Base-by-base conservation (phyloP, 92 coral and sea anemone genomes). In the Phymanthus crucifer region DNA sequence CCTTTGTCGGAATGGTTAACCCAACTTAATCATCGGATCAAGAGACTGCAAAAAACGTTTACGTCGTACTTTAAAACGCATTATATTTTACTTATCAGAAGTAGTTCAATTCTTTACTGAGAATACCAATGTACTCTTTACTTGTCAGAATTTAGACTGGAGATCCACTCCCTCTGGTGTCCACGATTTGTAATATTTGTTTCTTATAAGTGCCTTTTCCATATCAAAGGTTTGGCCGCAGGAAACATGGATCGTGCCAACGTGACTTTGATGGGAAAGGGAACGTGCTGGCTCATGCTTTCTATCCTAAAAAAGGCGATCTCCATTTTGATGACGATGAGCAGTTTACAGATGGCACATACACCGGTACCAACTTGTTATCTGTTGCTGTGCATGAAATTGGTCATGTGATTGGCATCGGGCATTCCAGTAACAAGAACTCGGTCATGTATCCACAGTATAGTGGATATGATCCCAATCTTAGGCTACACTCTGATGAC, bases 331-430 rank as follows among this genome's bases (percentile, higher is more conserved):
- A 92, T 48, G 94, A 87, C 69, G 92, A 87, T 36, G 97, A 92
- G 52, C 7, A 17, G 2, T 92, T 79, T 70, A 92, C 97, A 13
- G 92, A 87, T 66, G 86, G 89, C 0, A 38, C 36, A 14, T 0
- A 46, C 32, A 5, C 54, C n/a, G 95, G 93, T 14, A 87, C 77
- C 18, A 90, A 93, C 87, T 76, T 95, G 32, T 81, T 88, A 11
- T 75, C 93, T 0, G 90, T 90, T 45, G 93, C 97, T 16, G 88
- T 89, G 32, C 98, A 95, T 64, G 98, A 95, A 86, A 93, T 95
- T 26, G 98, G 98, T 33, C 98, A 93, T 58, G 86, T 76, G 23
- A 79, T 95, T 8, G 98, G 98, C 2, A 78, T 95, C 11, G 78
- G 69, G 50, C 98, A 95, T 36, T 83, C 92, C 4, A 56, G 32